Conservation (phyloP, 2,888 invertebrate genomes). For the Dicroscelio sp. region DNA sequence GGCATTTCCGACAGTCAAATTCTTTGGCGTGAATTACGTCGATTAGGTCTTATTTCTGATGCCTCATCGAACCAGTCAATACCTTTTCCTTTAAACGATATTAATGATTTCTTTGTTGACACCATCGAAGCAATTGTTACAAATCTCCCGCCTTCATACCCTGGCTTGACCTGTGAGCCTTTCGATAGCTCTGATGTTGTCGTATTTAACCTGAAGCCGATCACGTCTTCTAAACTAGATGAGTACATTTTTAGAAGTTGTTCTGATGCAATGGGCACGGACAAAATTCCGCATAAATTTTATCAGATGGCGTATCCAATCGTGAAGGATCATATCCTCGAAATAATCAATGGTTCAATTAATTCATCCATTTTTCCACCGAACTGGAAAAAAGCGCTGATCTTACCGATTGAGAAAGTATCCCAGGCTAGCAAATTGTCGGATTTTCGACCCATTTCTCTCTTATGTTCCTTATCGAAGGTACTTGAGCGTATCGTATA, state of each 20-base stretch:
- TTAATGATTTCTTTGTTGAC: neutral
- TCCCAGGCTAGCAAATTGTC: neutral
- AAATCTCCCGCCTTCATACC: no score
- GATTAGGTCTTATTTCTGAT: conserved; percentile 19
- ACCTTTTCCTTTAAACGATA: neutral
- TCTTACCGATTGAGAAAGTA: conserved; percentile 54
- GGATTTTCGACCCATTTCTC: conserved; percentile 59
- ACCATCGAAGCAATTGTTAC: neutral
- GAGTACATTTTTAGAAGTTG: no score
- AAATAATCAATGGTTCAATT: no score
- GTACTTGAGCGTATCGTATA: conserved; percentile 56
- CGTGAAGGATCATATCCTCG: no score
- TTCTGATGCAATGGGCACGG: no score
- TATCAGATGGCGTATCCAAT: no score
- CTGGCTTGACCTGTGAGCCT: neutral
- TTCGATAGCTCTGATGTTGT: no score
- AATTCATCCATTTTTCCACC: no score
- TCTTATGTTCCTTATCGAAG: conserved; percentile 63
- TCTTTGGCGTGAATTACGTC: conserved; percentile 18
- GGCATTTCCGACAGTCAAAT: neutral
- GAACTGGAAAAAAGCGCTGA: conserved; percentile 30
- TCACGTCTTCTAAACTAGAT: no score
- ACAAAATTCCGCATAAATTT: no score
- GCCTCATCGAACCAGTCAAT: neutral
- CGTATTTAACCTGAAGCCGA: neutral